phyloP scores from a whole-genome alignment of 2,797 vertebrate genomes.

The Tokudaia muenninki region DNA sequence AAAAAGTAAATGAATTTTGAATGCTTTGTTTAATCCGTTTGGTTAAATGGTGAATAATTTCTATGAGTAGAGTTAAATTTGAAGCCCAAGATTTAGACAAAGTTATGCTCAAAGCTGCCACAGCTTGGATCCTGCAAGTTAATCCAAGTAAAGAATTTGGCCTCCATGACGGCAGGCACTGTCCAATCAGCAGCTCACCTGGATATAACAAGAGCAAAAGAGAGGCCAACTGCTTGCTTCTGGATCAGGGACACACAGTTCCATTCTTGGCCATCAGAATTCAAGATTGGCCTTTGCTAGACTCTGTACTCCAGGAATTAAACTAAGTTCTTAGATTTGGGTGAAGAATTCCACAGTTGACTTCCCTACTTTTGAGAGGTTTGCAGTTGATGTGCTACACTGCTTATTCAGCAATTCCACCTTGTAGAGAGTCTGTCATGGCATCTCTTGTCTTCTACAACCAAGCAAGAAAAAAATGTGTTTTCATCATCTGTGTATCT shows the following conservation, averaged over 20 bases:
- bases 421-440: background rate
- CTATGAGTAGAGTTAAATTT: background rate
- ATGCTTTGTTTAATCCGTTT: background rate
- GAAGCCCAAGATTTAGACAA: background rate
- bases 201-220: background rate
- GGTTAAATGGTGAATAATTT: background rate
- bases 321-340: background rate
- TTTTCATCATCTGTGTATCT: background rate
- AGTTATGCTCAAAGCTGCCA: background rate
- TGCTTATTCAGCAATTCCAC: too few relatives aligned
- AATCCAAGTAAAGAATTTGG: background rate
- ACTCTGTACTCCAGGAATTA: too few relatives aligned
- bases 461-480: background rate
- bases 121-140: background rate
- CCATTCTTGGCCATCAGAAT: background rate
- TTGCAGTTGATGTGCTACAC: background rate
- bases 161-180: background rate
- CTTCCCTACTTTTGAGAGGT: background rate
- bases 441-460: background rate
- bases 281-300: background rate
- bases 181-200: background rate
- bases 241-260: background rate
- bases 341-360: background rate
- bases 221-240: background rate
- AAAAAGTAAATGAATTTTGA: background rate